Evolutionary conservation across 2,888 invertebrate genomes (phyloP), one percentile per base, ranked within the genome.

Genomic region (Oscheius sp.): DNA sequence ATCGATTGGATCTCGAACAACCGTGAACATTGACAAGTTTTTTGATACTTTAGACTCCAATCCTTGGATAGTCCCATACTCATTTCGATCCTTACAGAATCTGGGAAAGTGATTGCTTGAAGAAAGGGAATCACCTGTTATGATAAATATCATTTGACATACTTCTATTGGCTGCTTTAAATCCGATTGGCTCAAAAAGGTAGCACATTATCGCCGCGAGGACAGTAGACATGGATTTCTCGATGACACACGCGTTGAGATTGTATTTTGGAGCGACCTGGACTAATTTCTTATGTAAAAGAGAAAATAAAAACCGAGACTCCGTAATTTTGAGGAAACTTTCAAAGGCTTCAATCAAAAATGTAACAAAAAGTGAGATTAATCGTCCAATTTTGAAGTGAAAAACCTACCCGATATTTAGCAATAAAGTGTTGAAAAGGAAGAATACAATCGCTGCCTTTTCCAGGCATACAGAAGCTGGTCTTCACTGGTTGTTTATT

Each of bases 221-320:
- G 12, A 80, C 76, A 3, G 79, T 78, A 31, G 78, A 78, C 78
- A 80, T 78, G 25, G 69, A 70, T 55, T 80, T 80, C 61, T 80
- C 75, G 6, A 80, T 78, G n/a, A 76, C 76, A 64, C 79, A 80
- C 1, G 76, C 70, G 20, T 75, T 72, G 15, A 80, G 39, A 17
- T 67, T 63, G 55, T 79, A 73, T 0, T 48, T 34, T 0, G 74
- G 69, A 20, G 73, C 71, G 1, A 67, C 65, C 72, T 71, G 58
- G 20, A 64, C 3, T 17, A 27, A 3, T 2, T n/a, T n/a, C n/a
- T n/a, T n/a, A n/a, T n/a, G n/a, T n/a, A n/a, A n/a, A n/a, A n/a
- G n/a, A n/a, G n/a, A n/a, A n/a, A n/a, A n/a, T n/a, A n/a, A n/a
- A n/a, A n/a, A n/a, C n/a, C n/a, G n/a, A n/a, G n/a, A n/a, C n/a